Conservation (phyloP, 2,113 vertebrate genomes). For the Dolichallabes microphthalmus region DNA sequence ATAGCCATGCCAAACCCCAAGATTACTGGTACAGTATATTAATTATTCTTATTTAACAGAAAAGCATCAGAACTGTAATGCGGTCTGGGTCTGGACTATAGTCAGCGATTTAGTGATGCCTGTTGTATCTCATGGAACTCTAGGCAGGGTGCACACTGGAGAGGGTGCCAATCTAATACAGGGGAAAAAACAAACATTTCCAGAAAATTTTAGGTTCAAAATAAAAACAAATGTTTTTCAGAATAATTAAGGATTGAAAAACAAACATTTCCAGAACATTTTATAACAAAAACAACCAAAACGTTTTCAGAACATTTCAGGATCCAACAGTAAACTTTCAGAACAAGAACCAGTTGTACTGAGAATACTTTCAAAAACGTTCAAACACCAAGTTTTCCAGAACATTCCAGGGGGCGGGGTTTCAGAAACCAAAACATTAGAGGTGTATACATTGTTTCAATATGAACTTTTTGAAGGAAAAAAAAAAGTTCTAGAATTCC, state of each 20-base stretch:
- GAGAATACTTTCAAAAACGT: neutral
- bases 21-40: too few species aligned
- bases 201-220: neutral
- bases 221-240: neutral
- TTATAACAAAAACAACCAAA: neutral
- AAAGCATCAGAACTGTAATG: too few species aligned
- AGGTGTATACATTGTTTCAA: neutral
- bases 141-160: too few species aligned
- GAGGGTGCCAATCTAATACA: too few species aligned
- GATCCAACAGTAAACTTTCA: neutral
- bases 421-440: neutral
- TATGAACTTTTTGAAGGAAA: neutral
- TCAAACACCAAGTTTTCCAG: neutral
- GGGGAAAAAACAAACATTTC: neutral
- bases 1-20: too few species aligned
- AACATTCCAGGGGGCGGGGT: too few species aligned
- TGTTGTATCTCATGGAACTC: too few species aligned
- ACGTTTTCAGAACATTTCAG: neutral
- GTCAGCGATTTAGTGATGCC: too few species aligned
- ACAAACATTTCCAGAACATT: neutral
- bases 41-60: too few species aligned
- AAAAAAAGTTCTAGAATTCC: neutral
- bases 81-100: too few species aligned
- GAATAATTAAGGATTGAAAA: neutral
- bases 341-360: neutral